Evolutionary conservation across 2,888 invertebrate species (phyloP).

Genomic region (Heteropelma amictum): DNA sequence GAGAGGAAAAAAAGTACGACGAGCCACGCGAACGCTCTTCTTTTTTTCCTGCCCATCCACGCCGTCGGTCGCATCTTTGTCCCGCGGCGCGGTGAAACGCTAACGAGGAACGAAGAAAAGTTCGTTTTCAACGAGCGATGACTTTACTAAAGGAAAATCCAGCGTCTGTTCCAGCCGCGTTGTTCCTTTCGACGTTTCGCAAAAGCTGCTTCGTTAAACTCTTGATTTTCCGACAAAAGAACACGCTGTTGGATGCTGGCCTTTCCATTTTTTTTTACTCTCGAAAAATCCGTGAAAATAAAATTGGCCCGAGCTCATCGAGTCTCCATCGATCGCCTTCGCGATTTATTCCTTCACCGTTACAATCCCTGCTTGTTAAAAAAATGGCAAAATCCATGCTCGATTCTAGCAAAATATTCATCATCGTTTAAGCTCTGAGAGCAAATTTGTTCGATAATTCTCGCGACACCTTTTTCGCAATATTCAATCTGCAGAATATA

Average conservation of each 20-base stretch:
- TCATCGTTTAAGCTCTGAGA: too few relatives aligned
- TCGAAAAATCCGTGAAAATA: too few relatives aligned
- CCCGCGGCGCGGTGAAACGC: slow-evolving; percentile 27
- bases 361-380: too few relatives aligned
- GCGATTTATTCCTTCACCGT: too few relatives aligned
- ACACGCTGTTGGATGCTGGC: not conserved
- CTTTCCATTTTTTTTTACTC: not conserved
- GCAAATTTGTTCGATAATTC: too few relatives aligned
- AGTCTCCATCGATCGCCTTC: too few relatives aligned
- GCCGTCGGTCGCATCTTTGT: slow-evolving; percentile 6
- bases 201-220: slow-evolving; percentile 47
- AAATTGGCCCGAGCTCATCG: too few relatives aligned
- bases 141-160: slow-evolving; percentile 37
- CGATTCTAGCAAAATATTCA: too few relatives aligned
- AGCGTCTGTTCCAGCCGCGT: slow-evolving; percentile 31
- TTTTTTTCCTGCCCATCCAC: slow-evolving; percentile 31
- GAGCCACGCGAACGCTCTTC: slow-evolving; percentile 46
- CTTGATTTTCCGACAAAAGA: slow-evolving; percentile 35
- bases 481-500: too few relatives aligned
- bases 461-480: too few relatives aligned
- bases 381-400: too few relatives aligned
- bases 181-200: slow-evolving; percentile 46
- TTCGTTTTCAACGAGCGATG: slow-evolving; percentile 38
- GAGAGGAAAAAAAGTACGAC: slow-evolving; percentile 13
- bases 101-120: slow-evolving; percentile 25